Evolutionary conservation across 2,888 invertebrate genomes (phyloP).

Genomic region (Ophraella communa): DNA sequence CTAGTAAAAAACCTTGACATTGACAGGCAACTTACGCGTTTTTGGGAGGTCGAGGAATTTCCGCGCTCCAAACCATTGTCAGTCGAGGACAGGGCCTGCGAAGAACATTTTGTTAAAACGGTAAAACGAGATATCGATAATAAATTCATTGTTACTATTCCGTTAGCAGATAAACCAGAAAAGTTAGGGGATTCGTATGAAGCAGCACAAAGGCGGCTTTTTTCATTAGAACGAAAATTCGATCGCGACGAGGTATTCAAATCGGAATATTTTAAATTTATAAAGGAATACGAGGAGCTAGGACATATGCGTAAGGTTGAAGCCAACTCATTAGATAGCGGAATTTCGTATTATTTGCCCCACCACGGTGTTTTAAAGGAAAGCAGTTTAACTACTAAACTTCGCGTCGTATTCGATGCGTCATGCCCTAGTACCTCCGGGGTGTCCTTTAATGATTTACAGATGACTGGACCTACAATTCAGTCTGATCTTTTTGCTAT

Average conservation of each 20-base stretch:
- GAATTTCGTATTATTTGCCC: conserved; percentile 29
- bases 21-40: too few relatives aligned
- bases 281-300: conserved; percentile 26
- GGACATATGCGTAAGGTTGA: conserved; percentile 30
- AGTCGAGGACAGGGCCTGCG: conserved; percentile 14
- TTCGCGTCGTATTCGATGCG: conserved; percentile 37
- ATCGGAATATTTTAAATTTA: conserved; percentile 24
- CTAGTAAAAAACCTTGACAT: too few relatives aligned
- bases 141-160: conserved; percentile 28
- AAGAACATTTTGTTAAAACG: conserved; percentile 13
- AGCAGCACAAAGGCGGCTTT: conserved; percentile 20
- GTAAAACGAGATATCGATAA: conserved; percentile 7
- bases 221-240: conserved; percentile 19
- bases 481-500: too few relatives aligned
- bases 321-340: background rate
- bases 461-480: too few relatives aligned
- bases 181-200: conserved; percentile 16
- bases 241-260: conserved; percentile 3
- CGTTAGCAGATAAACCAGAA: conserved; percentile 10
- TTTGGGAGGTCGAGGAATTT: too few relatives aligned
- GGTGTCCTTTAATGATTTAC: too few relatives aligned
- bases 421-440: conserved; percentile 27
- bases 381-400: too few relatives aligned
- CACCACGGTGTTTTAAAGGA: conserved; percentile 33
- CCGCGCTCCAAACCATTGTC: conserved; percentile 10